Evolutionary conservation across 2,888 invertebrate genomes (phyloP).

Genomic region (Drosophila barbarae): DNA sequence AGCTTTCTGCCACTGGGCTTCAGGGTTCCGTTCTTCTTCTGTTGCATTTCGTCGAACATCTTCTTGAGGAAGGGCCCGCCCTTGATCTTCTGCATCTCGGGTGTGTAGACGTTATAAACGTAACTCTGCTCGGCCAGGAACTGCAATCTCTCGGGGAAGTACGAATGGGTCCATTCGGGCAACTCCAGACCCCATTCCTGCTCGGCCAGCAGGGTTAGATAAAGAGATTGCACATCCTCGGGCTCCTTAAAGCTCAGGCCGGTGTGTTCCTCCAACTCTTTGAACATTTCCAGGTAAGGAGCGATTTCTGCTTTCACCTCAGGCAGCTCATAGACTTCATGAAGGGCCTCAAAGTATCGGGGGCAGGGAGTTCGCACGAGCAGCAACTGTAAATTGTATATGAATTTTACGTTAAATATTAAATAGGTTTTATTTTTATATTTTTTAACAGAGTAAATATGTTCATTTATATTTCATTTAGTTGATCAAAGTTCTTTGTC

Average conservation of each 20-base stretch:
- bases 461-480: neutral
- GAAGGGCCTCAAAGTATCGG: conserved; percentile 82
- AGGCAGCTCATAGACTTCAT: conserved; percentile 79
- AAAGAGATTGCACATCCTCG: conserved; percentile 84
- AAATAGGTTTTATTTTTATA: too few species aligned
- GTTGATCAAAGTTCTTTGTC: neutral
- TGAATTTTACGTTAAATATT: neutral
- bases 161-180: conserved; percentile 83
- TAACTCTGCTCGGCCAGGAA: conserved; percentile 82
- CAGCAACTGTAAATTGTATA: conserved; percentile 81
- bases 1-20: conserved; percentile 81
- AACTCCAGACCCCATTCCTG: conserved; percentile 82
- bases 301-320: conserved; percentile 80
- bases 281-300: conserved; percentile 80
- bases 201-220: conserved; percentile 84
- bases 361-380: conserved; percentile 84
- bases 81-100: conserved; percentile 83
- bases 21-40: conserved; percentile 80
- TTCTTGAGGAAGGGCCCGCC: conserved; percentile 84
- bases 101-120: conserved; percentile 82
- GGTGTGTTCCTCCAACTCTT: conserved; percentile 81
- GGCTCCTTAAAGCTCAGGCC: conserved; percentile 82
- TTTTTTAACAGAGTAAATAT: neutral
- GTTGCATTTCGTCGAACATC: conserved; percentile 83
- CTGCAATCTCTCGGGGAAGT: conserved; percentile 82